Conservation (phyloP, 2,797 vertebrate species). For the Xyrichtys novacula region DNA sequence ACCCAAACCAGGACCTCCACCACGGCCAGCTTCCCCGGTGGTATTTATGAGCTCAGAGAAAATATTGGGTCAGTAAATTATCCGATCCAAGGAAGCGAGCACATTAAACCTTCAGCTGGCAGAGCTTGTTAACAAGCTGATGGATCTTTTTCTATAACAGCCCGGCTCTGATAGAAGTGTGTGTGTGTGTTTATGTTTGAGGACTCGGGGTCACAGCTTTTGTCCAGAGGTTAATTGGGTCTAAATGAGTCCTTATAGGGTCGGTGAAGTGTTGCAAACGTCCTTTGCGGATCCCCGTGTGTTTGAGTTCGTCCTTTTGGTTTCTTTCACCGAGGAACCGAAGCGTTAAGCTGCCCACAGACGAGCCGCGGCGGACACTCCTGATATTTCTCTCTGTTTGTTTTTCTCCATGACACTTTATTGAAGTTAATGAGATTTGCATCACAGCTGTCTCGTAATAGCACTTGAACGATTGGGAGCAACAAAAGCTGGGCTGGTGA, state of each 20-base stretch:
- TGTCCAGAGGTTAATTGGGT: constrained; percentile 50
- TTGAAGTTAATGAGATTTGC: constrained; percentile 79
- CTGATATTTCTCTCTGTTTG: constrained; percentile 41
- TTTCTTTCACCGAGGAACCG: constrained; percentile 42
- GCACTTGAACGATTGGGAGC: constrained; percentile 60
- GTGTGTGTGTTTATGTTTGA: constrained; percentile 11
- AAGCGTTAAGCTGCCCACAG: constrained; percentile 35
- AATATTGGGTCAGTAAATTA: constrained; percentile 53
- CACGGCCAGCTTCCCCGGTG: constrained; percentile 21
- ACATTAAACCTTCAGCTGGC: constrained; percentile 48
- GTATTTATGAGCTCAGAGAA: constrained; percentile 33
- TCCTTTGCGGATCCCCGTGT: constrained; percentile 14
- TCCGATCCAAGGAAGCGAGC: constrained; percentile 10
- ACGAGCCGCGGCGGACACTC: constrained; percentile 21
- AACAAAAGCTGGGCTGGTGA: constrained; percentile 54
- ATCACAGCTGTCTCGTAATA: constrained; percentile 71
- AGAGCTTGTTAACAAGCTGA: constrained; percentile 67
- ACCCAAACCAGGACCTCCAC: constrained; percentile 2
- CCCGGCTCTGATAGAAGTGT: background rate
- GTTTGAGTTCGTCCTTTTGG: constrained; percentile 10
- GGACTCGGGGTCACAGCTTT: constrained; percentile 10
- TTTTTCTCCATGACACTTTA: constrained; percentile 56
- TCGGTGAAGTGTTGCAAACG: constrained; percentile 27
- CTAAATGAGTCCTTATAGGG: constrained; percentile 51
- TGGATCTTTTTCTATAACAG: constrained; percentile 47